Evolutionary conservation across 2,888 invertebrate species (phyloP).

Genomic region (Aelia acuminata): DNA sequence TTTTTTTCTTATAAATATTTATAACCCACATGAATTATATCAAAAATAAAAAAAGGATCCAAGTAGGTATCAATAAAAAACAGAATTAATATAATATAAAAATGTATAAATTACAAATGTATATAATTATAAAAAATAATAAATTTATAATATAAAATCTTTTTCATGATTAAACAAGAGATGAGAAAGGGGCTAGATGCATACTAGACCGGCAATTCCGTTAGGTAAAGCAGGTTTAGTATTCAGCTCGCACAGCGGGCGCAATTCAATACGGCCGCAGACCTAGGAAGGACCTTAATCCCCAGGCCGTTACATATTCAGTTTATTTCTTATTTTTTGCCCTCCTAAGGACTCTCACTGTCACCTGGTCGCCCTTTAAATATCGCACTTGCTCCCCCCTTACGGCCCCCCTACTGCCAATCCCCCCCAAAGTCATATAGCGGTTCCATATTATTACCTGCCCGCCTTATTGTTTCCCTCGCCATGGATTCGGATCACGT

Average conservation of each 20-base stretch:
- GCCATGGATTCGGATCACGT: conserved; percentile 31
- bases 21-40: too few species aligned
- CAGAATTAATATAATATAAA: too few species aligned
- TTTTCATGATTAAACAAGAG: too few species aligned
- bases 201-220: neutral
- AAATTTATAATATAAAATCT: too few species aligned
- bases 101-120: too few species aligned
- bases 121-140: too few species aligned
- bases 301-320: conserved; percentile 16
- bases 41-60: too few species aligned
- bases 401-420: too few species aligned
- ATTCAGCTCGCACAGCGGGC: neutral
- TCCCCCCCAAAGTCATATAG: neutral
- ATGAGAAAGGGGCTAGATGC: neutral
- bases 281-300: neutral
- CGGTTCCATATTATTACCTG: neutral
- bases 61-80: too few species aligned
- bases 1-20: too few species aligned
- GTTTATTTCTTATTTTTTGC: conserved; percentile 27
- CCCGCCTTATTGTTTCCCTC: neutral
- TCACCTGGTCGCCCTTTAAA: neutral
- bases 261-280: neutral
- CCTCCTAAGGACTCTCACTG: neutral
- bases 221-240: neutral
- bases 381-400: neutral